Base-by-base conservation (phyloP, 2,888 invertebrate species). In the Brachypalpus laphriformis region DNA sequence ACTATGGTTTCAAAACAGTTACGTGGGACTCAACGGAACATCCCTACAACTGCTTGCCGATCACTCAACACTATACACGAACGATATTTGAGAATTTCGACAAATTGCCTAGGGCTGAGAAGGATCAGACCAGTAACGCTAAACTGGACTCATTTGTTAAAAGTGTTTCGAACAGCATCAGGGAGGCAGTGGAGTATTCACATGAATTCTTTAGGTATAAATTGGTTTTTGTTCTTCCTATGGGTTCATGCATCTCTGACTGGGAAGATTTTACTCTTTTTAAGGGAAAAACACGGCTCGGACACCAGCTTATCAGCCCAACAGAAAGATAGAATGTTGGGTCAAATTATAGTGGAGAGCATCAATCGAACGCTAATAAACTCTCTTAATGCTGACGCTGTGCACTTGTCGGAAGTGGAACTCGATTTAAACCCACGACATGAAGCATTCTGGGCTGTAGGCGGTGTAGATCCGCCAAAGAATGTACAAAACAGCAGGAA, bases 401-500 rank as follows among this genome's bases (percentile, higher is more conserved):
- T 93, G 0, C 95, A 97, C 92, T 92, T 97, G 87, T 87, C 87
- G 18, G 90, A 90, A 47, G 89, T 92, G 9, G 93, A 96, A 94
- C 91, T 96, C 34, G 97, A 98, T 90, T 93, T 94, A 88, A 94
- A 96, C 85, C 96, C 98, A 3, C 93, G 96, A 18, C 93, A 97
- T 88, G 96, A 97, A 93, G 96, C 97, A 25, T 97, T 96, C 91
- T 98, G 98, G 98, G 94, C 94, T 89, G 94, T 94, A 40, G 97
- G 97, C 65, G 96, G 96, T 65, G 94, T 96, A 87, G 91, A 94
- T 81, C 93, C 95, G 0, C 93, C 95, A 0, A 89, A 90, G 47
- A 89, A 87, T 42, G 90, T 93, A 0, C 88, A 92, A 1, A 92
- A 92, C 82, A 91, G 91, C 87, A 93, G 93, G 77, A 90, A 91